phyloP scores from a whole-genome alignment of 2,113 vertebrate genomes.

The Gallinago paraguaiae region DNA sequence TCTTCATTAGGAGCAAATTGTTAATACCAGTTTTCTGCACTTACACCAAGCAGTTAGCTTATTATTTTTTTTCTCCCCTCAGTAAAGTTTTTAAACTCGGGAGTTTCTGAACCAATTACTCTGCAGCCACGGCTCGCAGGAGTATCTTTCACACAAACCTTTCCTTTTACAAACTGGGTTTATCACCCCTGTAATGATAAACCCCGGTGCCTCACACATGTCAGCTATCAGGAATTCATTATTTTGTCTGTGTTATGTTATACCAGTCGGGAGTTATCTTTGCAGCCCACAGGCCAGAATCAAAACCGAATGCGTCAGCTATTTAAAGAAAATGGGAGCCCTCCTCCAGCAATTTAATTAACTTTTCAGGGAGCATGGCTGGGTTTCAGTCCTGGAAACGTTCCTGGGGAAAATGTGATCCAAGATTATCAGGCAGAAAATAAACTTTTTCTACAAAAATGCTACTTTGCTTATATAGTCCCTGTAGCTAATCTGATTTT shows the following conservation, averaged over 20 bases:
- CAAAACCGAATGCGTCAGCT: slow-evolving; percentile 81
- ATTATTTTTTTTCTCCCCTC: background rate
- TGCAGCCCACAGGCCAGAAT: slow-evolving; percentile 73
- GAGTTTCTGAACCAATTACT: slow-evolving; percentile 16
- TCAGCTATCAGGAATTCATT: slow-evolving; percentile 90
- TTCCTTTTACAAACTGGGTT: slow-evolving; percentile 37
- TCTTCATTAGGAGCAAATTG: background rate
- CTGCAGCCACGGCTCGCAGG: background rate
- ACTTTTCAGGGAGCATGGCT: slow-evolving; percentile 15
- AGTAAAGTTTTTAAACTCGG: background rate
- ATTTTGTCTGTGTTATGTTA: slow-evolving; percentile 85
- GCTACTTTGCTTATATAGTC: background rate
- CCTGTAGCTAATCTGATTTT: background rate
- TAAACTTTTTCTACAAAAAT: background rate
- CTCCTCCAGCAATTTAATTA: slow-evolving; percentile 69
- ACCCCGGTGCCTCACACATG: slow-evolving; percentile 17
- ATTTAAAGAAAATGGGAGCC: slow-evolving; percentile 79
- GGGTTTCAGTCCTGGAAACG: slow-evolving; percentile 5
- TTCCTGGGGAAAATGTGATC: background rate
- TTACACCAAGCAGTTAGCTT: background rate
- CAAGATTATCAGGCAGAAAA: slow-evolving; percentile 19
- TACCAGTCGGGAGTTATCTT: slow-evolving; percentile 77
- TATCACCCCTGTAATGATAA: slow-evolving; percentile 62
- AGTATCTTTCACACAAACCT: slow-evolving; percentile 28
- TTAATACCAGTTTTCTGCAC: background rate